Conservation (phyloP, 1,140 invertebrate species). For the Tetranychus cinnabarinus region DNA sequence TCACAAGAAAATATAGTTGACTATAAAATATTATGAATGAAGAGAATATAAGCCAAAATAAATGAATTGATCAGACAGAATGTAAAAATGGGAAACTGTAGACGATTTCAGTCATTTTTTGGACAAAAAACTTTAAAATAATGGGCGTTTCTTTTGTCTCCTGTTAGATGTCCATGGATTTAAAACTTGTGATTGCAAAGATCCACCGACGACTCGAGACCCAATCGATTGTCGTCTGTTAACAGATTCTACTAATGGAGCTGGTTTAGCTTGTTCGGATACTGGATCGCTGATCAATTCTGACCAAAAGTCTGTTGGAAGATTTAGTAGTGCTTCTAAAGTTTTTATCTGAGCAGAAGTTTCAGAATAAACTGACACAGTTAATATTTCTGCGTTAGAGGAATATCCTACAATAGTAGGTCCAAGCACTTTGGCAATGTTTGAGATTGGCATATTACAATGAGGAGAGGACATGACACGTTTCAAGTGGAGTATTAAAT, state of each 20-base stretch:
- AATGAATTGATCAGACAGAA: no score
- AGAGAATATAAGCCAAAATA: no score
- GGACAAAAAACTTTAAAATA: no score
- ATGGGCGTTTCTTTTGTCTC: no score
- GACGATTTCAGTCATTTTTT: no score
- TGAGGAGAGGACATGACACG: slow-evolving; percentile 41
- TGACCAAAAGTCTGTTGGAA: slow-evolving; percentile 6
- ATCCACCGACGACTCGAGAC: background rate
- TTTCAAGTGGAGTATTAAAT: slow-evolving; percentile 56
- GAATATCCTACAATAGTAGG: slow-evolving; percentile 63
- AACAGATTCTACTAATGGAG: background rate
- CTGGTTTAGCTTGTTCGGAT: background rate
- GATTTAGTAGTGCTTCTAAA: slow-evolving; percentile 12
- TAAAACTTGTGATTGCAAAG: background rate
- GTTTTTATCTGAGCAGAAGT: slow-evolving; percentile 34
- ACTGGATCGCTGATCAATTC: background rate
- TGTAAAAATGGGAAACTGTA: no score
- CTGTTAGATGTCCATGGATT: background rate
- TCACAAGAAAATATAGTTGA: no score
- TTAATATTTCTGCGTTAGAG: slow-evolving; percentile 32
- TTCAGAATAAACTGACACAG: slow-evolving; percentile 19
- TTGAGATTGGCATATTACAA: slow-evolving; percentile 50
- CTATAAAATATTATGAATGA: no score
- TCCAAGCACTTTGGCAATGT: slow-evolving; percentile 56
- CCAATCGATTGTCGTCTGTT: background rate